Base-by-base conservation (phyloP, 2,888 invertebrate species). In the Melanotus villosus region DNA sequence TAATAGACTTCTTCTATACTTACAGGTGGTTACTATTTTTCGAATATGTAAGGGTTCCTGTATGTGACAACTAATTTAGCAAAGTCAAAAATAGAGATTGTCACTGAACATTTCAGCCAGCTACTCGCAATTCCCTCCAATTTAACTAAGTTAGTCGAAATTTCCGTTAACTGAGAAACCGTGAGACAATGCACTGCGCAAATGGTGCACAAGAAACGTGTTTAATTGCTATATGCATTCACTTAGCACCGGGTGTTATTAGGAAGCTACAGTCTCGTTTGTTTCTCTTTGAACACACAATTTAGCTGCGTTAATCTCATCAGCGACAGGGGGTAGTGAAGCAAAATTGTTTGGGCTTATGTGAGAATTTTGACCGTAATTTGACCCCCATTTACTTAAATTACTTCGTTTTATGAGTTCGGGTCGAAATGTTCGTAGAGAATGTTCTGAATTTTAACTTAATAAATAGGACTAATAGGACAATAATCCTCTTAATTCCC, bases 381-480 rank as follows among this genome's bases (percentile, higher is more conserved):
- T 52, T 52, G 52, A 52, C 52, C 52, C 47, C 52, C 52, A 52
- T 52, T 52, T 52, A 30, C 52, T 52, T 52, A 52, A 52, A 52
- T 52, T 52, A 52, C 52, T 52, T 52, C 52, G 16, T 30, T 52
- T 47, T 52, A 52, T 32, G 34, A 34, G 16, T 52, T 47, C 19
- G 52, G 52, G 52, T 52, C 10, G 7, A 52, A 32, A 52, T 52
- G 32, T n/a, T n/a, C 16, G 26, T 4, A 14, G 10, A 10, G 32
- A 52, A 52, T 12, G 34, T 52, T 52, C 9, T 18, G 52, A 52
- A 52, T 52, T 52, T 52, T 52, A 52, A 52, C 32, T 32, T 32
- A 32, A 52, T 52, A 52, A 52, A 52, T 52, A 52, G 16, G 32
- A 30, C 32, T 16, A 30, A 52, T 52, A 47, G 47, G 47, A 47